phyloP scores from a whole-genome alignment of 2,113 vertebrate species.

The Vidua macroura region DNA sequence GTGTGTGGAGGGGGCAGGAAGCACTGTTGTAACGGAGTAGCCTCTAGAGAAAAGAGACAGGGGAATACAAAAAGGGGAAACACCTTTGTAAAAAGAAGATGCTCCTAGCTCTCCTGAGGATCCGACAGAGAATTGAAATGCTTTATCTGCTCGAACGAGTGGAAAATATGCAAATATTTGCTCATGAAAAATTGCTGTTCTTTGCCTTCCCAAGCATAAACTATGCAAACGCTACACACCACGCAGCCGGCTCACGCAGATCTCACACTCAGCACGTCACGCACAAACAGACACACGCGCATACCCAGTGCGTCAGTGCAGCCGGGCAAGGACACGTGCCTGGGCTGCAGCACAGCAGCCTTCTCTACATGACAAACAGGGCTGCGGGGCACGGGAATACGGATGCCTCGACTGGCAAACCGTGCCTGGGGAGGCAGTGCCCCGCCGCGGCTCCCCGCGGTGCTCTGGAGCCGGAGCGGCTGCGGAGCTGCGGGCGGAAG shows the following conservation, averaged over 20 bases:
- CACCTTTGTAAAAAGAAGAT: background rate
- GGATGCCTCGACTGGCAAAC: accelerated
- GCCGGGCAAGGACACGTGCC: background rate
- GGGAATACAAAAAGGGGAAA: background rate
- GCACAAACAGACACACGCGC: background rate
- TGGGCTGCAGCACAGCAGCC: background rate
- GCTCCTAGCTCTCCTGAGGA: background rate
- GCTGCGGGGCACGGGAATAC: background rate
- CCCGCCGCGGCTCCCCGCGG: background rate
- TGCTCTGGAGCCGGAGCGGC: background rate
- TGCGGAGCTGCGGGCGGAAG: background rate
- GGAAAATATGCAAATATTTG: slow-evolving; percentile 76
- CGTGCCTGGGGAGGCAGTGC: accelerated
- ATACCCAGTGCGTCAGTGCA: background rate
- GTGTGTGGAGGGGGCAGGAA: background rate
- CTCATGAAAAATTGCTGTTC: slow-evolving; percentile 32
- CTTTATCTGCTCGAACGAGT: slow-evolving; percentile 51
- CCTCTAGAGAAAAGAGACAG: background rate
- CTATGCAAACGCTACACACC: slow-evolving; percentile 7
- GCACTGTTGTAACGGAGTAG: background rate
- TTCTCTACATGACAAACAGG: background rate
- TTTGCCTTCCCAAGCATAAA: slow-evolving; percentile 51
- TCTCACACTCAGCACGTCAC: background rate
- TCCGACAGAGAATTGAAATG: background rate
- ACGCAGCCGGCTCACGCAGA: background rate